Evolutionary conservation across 2,888 invertebrate species (phyloP).

Genomic region (Drosophila kokeensis): DNA sequence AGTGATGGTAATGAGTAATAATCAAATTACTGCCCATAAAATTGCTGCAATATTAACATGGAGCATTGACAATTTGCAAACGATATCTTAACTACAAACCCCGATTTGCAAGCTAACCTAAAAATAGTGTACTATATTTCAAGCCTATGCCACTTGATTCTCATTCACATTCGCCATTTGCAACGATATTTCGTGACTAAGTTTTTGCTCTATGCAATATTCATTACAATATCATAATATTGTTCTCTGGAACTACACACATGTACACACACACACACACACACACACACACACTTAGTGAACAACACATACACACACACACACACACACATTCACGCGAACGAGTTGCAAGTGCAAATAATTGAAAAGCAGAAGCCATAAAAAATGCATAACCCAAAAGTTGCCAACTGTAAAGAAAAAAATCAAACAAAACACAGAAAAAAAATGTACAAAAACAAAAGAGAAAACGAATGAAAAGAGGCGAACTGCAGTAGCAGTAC

Average conservation of each 20-base stretch:
- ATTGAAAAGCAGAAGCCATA: slow-evolving; percentile 61
- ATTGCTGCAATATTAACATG: not conserved
- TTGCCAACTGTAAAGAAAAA: slow-evolving; percentile 54
- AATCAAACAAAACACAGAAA: slow-evolving; percentile 5
- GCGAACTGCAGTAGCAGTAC: slow-evolving; percentile 3
- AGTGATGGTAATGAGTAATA: not conserved
- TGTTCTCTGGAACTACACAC: not conserved
- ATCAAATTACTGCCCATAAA: not conserved
- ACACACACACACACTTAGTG: not conserved
- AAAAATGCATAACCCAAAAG: slow-evolving; percentile 62
- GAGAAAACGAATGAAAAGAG: not conserved
- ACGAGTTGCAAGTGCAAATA: slow-evolving; percentile 65
- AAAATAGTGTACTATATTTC: not conserved
- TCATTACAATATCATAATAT: slow-evolving; percentile 3
- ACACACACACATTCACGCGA: slow-evolving; percentile 18
- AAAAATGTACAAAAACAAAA: slow-evolving; percentile 9
- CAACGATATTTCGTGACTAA: slow-evolving; percentile 32
- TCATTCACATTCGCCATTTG: slow-evolving; percentile 11
- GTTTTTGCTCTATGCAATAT: slow-evolving; percentile 20
- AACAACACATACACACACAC: slow-evolving; percentile 22
- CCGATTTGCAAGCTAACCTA: not conserved
- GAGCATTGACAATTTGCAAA: not conserved
- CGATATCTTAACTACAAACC: not conserved
- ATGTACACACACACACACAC: slow-evolving; percentile 4
- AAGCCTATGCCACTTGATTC: not conserved